Percentiles rank a stretch among this genome's conserved stretches.
Evolutionary conservation across 2,888 invertebrate species (phyloP).

Genomic region (Platerodrilus igneus): DNA sequence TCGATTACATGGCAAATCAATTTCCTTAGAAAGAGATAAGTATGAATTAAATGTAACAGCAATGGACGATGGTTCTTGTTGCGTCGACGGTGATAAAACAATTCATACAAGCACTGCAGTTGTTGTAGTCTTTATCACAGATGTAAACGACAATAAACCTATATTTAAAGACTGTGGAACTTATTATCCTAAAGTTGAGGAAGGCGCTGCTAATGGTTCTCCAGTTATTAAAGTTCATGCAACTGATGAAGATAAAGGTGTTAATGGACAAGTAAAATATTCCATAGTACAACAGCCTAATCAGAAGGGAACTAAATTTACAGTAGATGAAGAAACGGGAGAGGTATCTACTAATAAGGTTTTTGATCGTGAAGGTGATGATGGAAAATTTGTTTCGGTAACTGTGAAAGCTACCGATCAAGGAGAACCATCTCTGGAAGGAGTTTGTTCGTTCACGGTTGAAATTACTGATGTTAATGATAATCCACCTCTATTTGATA

Average conservation of each 20-base stretch:
- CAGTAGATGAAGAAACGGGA: conserved; percentile 92
- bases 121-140: conserved; percentile 93
- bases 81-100: conserved; percentile 80
- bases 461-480: conserved; percentile 98
- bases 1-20: conserved; percentile 79
- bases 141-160: conserved; percentile 96
- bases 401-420: conserved; percentile 98
- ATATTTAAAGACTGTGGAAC: conserved; percentile 90
- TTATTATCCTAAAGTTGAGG: conserved; percentile 91
- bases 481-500: conserved; percentile 90
- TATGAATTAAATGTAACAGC: conserved; percentile 97
- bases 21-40: conserved; percentile 85
- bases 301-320: conserved; percentile 92
- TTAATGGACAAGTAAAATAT: conserved; percentile 92
- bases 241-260: conserved; percentile 93
- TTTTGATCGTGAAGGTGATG: conserved; percentile 94
- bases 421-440: conserved; percentile 95
- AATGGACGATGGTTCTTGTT: conserved; percentile 96
- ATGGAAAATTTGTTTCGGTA: conserved; percentile 92
- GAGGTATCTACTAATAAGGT: conserved; percentile 94
- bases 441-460: conserved; percentile 97
- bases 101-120: conserved; percentile 92
- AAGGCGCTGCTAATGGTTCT: conserved; percentile 90
- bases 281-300: conserved; percentile 95
- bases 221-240: conserved; percentile 90